phyloP scores from a whole-genome alignment of 35 echinoderm and acorn worm species.

The Apostichopus californicus region DNA sequence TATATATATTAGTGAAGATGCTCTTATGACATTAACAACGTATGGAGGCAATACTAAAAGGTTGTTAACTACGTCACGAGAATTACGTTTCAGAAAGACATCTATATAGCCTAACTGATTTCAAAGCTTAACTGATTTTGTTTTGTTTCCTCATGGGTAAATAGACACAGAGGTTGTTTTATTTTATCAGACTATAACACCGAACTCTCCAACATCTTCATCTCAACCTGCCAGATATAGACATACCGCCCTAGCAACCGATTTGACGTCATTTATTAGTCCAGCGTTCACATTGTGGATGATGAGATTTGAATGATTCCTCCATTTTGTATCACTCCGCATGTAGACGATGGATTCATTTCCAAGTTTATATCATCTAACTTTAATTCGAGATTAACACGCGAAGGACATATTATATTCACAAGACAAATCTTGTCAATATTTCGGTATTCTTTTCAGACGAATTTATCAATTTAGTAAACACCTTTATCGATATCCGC shows the following conservation, averaged over 20 bases:
- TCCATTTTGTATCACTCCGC: background rate
- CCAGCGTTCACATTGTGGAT: background rate
- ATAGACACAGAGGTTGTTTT: background rate
- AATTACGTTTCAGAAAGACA: background rate
- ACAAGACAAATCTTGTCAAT: background rate
- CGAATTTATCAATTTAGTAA: background rate
- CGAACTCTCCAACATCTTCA: background rate
- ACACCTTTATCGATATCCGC: background rate
- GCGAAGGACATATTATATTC: background rate
- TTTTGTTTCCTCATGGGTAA: background rate
- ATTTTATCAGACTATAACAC: background rate
- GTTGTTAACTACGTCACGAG: background rate
- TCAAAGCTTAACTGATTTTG: background rate
- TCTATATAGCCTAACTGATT: background rate
- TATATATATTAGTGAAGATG: too few relatives aligned
- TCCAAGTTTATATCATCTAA: background rate
- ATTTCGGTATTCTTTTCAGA: background rate
- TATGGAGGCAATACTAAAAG: too few relatives aligned
- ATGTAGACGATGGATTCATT: background rate
- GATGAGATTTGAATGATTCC: background rate
- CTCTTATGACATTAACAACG: too few relatives aligned
- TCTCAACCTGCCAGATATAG: background rate
- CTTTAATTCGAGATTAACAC: background rate
- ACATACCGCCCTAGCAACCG: background rate
- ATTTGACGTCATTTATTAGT: background rate